phyloP scores from a whole-genome alignment of 1,140 invertebrate genomes.

The Lasioglossum albipes region DNA sequence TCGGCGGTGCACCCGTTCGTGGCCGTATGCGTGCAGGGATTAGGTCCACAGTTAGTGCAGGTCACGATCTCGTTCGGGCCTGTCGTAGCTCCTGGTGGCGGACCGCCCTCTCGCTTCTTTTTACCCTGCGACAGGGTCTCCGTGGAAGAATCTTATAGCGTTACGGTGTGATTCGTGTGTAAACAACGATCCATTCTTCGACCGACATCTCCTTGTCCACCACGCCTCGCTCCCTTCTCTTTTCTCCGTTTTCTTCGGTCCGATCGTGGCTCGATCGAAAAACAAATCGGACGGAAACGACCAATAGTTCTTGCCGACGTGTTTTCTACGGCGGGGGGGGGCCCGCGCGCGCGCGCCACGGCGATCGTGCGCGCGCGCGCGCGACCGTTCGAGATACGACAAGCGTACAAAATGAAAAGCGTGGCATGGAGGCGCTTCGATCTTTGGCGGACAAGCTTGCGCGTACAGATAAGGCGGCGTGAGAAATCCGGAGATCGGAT shows the following conservation, averaged over 20 bases:
- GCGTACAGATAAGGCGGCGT: conserved; percentile 33
- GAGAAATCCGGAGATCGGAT: conserved; percentile 13
- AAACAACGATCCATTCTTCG: conserved; percentile 60
- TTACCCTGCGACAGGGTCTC: conserved; percentile 84
- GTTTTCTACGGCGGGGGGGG: neutral
- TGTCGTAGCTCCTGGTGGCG: conserved; percentile 64
- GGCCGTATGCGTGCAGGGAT: conserved; percentile 90
- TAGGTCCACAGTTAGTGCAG: conserved; percentile 89
- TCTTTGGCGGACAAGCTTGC: conserved; percentile 50
- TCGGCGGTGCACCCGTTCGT: conserved; percentile 92
- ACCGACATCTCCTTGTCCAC: conserved; percentile 16
- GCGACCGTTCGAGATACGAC: conserved; percentile 25
- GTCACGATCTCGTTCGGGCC: conserved; percentile 89
- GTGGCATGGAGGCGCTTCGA: conserved; percentile 41
- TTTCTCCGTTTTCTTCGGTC: neutral
- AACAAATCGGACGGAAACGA: neutral
- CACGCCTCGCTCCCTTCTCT: neutral
- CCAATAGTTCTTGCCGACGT: too few species aligned
- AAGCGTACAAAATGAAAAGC: conserved; percentile 45
- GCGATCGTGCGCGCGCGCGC: conserved; percentile 5
- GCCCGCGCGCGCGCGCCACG: neutral
- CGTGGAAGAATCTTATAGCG: conserved; percentile 73
- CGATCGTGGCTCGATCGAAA: neutral
- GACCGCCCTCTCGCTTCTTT: conserved; percentile 86
- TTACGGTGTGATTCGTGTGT: conserved; percentile 25